Base-by-base conservation (phyloP, 2,113 vertebrate species). In the Nothocercus julius region DNA sequence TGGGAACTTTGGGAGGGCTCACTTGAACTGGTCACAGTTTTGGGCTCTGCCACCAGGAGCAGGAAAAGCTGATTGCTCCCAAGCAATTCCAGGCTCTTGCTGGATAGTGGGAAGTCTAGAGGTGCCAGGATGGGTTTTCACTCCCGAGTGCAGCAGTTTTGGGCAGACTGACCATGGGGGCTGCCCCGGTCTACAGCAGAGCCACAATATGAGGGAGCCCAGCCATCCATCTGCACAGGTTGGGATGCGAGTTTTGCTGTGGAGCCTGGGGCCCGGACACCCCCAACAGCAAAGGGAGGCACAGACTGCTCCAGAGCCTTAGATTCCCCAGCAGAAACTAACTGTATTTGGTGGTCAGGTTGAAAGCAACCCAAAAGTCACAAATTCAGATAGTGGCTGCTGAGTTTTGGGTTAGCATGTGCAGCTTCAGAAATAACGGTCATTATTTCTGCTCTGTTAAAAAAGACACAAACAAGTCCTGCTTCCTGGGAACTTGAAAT, bases 181-280 rank as follows among this genome's bases (percentile, higher is more conserved):
- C 34, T 70, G 67, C 63, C 40, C 36, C 2, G 7, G 18, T 18
- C 25, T 38, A 47, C 15, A 36, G 28, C 28, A 56, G 28, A 56
- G 27, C 54, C 28, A 56, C 54, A 32, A 59, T 63, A 45, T 4
- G 4, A 62, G 38, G 58, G 22, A 22, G 1, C 3, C 13, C 30
- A 49, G 32, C 19, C 3, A 0, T 5, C 8, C 16, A 1, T 25
- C 27, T 93, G 51, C 0, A 0, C 4, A 45, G 61, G 15, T 7
- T 10, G 20, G 6, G 0, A 0, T 56, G 72, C 13, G 56, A 58
- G 2, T 32, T 45, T 45, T 21, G 27, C 51, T 2, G 0, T 3
- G 47, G 17, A 42, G 30, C 62, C 66, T 58, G 53, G 13, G 70
- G 58, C 36, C 20, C 40, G 5, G 40, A 4, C 5, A 45, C 32